phyloP scores from a whole-genome alignment of 2,113 vertebrate species.

The Tragulus kanchil region DNA sequence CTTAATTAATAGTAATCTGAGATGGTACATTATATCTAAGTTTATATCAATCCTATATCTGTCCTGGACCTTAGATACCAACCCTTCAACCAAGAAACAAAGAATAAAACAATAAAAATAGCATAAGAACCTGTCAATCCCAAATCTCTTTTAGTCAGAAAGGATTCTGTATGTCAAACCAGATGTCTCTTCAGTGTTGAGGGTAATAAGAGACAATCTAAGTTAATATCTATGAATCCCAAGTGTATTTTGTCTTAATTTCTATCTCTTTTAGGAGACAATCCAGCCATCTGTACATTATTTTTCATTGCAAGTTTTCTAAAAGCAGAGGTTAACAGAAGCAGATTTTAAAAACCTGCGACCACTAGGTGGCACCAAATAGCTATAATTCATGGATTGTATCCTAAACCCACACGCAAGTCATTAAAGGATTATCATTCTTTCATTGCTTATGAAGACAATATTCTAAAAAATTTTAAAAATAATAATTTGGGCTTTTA shows the following conservation, averaged over 20 bases:
- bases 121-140: neutral
- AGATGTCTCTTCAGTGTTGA: neutral
- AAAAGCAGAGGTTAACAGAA: slow-evolving; percentile 18
- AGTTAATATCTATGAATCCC: neutral
- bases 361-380: slow-evolving; percentile 88
- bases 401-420: neutral
- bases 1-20: neutral
- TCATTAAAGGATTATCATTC: neutral
- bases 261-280: neutral
- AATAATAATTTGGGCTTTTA: neutral
- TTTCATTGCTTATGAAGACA: neutral
- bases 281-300: neutral
- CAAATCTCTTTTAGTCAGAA: neutral
- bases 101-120: slow-evolving; percentile 27
- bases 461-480: slow-evolving; percentile 38
- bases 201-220: fast-evolving
- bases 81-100: neutral
- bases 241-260: neutral
- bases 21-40: fast-evolving
- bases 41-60: fast-evolving
- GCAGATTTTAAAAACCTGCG: slow-evolving; percentile 29
- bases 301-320: slow-evolving; percentile 35
- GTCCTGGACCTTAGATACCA: neutral
- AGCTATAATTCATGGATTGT: slow-evolving; percentile 71
- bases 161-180: neutral